Percentiles rank a stretch among this genome's conserved stretches.
These are phyloP conservation scores for Drosophila burlai DNA, from an alignment of 1,140 invertebrate genomes.

Conservation along the genomic window DNA sequence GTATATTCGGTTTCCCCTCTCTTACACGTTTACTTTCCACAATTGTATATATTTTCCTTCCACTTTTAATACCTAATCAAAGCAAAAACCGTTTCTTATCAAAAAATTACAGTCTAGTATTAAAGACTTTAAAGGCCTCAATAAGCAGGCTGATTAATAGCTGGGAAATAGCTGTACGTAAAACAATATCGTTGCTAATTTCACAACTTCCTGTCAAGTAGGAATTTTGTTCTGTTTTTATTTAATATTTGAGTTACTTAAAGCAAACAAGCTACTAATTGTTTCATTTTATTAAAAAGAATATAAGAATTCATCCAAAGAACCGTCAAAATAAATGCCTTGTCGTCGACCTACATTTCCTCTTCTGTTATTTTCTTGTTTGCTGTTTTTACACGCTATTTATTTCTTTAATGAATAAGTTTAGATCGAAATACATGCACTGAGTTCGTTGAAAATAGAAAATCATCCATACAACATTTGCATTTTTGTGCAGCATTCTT, in stretches of 20 bases:
- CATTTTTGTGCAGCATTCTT: conserved; percentile 42
- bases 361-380: neutral
- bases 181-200: conserved; percentile 2
- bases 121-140: neutral
- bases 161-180: neutral
- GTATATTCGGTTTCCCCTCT: neutral
- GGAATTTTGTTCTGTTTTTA: neutral
- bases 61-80: neutral
- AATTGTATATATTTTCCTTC: neutral
- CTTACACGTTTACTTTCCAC: neutral
- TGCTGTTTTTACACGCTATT: neutral
- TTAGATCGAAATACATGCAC: conserved; percentile 2
- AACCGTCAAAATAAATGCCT: neutral
- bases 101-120: neutral
- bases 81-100: neutral
- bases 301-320: neutral
- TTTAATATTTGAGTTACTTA: neutral
- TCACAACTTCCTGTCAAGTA: conserved; percentile 6
- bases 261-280: neutral
- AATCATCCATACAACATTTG: conserved; percentile 35
- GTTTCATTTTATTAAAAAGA: no score
- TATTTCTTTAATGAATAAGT: conserved; percentile 3
- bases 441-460: neutral
- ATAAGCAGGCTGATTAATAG: conserved; percentile 1
- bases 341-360: neutral